Evolutionary conservation across 2,797 vertebrate genomes (phyloP).

Genomic region (Vipera ursinii): DNA sequence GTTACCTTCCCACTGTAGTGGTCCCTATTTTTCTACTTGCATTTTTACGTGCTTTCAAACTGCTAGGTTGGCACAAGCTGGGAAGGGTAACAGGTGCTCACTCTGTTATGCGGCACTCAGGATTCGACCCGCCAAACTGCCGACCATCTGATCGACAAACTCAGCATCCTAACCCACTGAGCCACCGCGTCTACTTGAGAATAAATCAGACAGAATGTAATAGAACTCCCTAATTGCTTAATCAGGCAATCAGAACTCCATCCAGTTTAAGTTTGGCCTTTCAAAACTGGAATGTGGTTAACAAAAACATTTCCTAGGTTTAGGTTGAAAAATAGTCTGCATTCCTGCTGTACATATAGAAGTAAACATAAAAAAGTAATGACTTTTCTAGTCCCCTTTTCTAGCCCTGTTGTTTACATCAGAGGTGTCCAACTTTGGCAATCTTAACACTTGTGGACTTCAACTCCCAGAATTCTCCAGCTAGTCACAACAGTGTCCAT

Average conservation of each 20-base stretch:
- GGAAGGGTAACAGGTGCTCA: too few relatives aligned
- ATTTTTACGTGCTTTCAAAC: too few relatives aligned
- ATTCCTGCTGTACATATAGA: background rate
- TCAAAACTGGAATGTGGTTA: background rate
- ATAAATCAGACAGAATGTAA: background rate
- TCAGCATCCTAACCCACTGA: too few relatives aligned
- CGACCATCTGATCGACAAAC: too few relatives aligned
- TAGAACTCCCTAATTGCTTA: background rate
- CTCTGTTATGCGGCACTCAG: too few relatives aligned
- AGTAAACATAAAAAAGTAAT: background rate
- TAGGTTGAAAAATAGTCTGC: background rate
- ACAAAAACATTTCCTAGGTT: background rate
- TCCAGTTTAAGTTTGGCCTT: background rate
- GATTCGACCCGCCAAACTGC: too few relatives aligned
- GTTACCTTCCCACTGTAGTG: too few relatives aligned
- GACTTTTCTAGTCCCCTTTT: background rate
- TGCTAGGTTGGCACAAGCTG: too few relatives aligned
- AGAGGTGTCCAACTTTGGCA: background rate
- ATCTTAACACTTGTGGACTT: too few relatives aligned
- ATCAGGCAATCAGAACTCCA: background rate
- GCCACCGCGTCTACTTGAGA: background rate
- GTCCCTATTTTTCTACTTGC: too few relatives aligned
- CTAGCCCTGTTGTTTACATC: background rate
- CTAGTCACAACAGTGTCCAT: background rate
- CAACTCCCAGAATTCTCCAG: too few relatives aligned